Evolutionary conservation across 2,888 invertebrate genomes (phyloP).

Genomic region (Prionchulus punctatus): DNA sequence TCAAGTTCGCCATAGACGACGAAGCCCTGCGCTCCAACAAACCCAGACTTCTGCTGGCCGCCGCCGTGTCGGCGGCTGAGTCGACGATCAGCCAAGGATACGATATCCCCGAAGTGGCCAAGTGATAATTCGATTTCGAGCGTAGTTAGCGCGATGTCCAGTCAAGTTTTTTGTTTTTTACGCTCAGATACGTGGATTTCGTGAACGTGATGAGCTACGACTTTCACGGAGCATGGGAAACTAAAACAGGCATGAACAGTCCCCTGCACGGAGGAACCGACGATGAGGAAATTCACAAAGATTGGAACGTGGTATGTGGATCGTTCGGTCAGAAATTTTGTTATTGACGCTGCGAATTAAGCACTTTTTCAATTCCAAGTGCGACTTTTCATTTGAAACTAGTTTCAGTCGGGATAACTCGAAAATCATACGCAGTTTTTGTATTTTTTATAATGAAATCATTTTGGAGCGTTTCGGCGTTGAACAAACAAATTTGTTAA

Average conservation of each 20-base stretch:
- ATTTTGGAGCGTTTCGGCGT: no score
- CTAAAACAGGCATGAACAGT: constrained; percentile 4
- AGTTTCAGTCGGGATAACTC: no score
- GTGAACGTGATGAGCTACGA: constrained; percentile 10
- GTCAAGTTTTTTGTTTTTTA: not conserved
- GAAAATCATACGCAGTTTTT: no score
- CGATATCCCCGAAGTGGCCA: constrained; percentile 1
- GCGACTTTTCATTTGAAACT: no score
- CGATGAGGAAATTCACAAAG: no score
- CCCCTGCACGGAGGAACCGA: not conserved
- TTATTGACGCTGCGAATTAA: no score
- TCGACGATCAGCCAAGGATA: constrained; percentile 4
- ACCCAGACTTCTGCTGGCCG: not conserved
- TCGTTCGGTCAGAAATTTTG: no score
- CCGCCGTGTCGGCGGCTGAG: constrained; percentile 8
- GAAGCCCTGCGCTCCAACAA: no score
- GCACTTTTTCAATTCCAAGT: no score
- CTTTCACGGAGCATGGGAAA: constrained; percentile 11
- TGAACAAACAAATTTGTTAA: not conserved
- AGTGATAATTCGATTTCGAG: constrained; percentile 6
- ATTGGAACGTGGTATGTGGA: no score
- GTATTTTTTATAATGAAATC: no score
- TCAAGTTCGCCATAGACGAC: no score
- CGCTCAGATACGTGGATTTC: constrained; percentile 6
- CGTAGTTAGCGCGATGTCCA: not conserved